phyloP scores from a whole-genome alignment of 2,797 vertebrate species.

The Neopelma chrysocephalum region DNA sequence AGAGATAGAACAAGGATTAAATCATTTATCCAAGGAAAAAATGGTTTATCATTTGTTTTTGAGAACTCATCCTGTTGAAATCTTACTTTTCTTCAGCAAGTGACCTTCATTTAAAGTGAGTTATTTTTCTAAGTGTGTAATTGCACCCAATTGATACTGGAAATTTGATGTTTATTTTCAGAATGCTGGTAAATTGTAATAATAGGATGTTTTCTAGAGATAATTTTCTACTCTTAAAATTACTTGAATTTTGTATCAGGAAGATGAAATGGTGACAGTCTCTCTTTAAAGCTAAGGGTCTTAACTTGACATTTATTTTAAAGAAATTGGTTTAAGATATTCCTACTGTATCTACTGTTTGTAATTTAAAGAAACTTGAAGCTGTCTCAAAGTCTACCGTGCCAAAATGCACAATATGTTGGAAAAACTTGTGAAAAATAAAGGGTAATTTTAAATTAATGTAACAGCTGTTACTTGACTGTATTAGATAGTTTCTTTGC shows the following conservation, averaged over 20 bases:
- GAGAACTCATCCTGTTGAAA: neutral
- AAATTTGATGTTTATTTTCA: constrained; percentile 55
- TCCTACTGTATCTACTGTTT: constrained; percentile 77
- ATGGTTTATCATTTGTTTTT: neutral
- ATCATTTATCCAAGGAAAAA: neutral
- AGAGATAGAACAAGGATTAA: neutral
- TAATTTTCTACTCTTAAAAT: constrained; percentile 65
- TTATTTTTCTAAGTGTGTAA: constrained; percentile 47
- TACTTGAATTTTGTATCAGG: constrained; percentile 83
- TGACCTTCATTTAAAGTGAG: constrained; percentile 62
- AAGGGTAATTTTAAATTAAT: constrained; percentile 73
- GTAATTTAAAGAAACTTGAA: constrained; percentile 83
- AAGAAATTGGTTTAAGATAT: constrained; percentile 65
- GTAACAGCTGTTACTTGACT: neutral
- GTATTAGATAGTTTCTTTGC: neutral
- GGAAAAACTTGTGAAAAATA: constrained; percentile 77
- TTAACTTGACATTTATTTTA: constrained; percentile 67
- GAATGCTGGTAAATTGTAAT: constrained; percentile 29
- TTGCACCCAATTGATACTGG: constrained; percentile 19
- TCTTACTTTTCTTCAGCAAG: constrained; percentile 55
- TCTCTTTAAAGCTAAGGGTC: constrained; percentile 49
- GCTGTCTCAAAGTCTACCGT: constrained; percentile 61
- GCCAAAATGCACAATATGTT: constrained; percentile 71
- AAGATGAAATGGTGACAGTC: constrained; percentile 62
- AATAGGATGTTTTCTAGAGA: constrained; percentile 38